phyloP scores from a whole-genome alignment of 2,888 invertebrate genomes.

The Meloe dianella region DNA sequence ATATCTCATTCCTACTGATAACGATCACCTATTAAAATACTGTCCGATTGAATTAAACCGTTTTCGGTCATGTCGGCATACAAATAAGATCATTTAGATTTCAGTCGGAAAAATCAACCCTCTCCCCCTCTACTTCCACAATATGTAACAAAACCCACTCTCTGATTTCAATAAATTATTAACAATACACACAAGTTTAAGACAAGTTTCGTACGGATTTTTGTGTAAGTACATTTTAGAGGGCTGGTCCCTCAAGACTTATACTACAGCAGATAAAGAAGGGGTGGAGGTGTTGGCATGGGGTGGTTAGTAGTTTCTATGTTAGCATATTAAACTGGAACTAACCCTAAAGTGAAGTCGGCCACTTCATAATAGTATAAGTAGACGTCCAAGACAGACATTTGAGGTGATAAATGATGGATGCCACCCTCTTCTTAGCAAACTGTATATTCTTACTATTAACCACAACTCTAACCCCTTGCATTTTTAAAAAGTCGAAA shows the following conservation, averaged over 20 bases:
- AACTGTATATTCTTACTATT: slow-evolving; percentile 20
- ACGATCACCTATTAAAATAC: slow-evolving; percentile 29
- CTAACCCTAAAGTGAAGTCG: slow-evolving; percentile 42
- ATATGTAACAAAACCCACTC: too few species aligned
- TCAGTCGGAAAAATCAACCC: not conserved
- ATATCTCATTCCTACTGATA: slow-evolving; percentile 23
- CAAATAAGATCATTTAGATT: slow-evolving; percentile 1
- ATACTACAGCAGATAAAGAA: too few species aligned
- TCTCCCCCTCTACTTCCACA: not conserved
- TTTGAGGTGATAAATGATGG: slow-evolving; percentile 49
- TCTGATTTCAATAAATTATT: not conserved
- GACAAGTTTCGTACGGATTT: not conserved
- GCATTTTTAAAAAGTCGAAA: not conserved
- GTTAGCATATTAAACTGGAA: slow-evolving; percentile 20
- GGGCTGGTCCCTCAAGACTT: too few species aligned
- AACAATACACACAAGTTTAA: not conserved
- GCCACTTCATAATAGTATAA: slow-evolving; percentile 51
- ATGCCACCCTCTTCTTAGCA: slow-evolving; percentile 28
- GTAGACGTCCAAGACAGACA: slow-evolving; percentile 50
- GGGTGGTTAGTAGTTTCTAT: slow-evolving; percentile 17
- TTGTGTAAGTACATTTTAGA: too few species aligned
- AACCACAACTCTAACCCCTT: not conserved
- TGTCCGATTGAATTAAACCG: slow-evolving; percentile 30
- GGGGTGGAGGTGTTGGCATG: not conserved
- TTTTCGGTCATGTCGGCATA: slow-evolving; percentile 2